Evolutionary conservation across 30 jellyfish, hydroid and myxozoan species (phyloP), one percentile per base, ranked within the genome.

Genomic region (Hydractinia echinata): DNA sequence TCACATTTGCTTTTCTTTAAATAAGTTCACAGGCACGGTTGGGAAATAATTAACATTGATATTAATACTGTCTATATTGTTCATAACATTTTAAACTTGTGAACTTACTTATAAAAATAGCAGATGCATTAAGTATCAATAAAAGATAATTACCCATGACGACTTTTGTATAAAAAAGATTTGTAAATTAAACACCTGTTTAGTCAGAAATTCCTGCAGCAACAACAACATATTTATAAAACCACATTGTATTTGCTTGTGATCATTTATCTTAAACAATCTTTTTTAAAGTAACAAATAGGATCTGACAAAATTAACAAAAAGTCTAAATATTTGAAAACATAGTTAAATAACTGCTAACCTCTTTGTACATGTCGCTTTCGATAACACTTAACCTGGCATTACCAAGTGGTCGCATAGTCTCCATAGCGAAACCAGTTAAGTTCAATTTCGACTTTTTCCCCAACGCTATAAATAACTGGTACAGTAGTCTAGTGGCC

Each of bases 391-490:
- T 87, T 82, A 93, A 88, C 71, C 83, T 88, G 21, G 96, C 96
- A 49, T 95, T 95, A 7, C 95, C 99, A 48, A 85, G 62, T 9
- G 99, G 95, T 76, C 99, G 79, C 96, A 93, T 87, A 1, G 99
- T 88, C 70, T 87, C 99, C 99, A 93, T 93, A 9, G 96, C 96
- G 61, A 87, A 95, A 71, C 95, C 95, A 50, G 95, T 93, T 48
- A 87, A 71, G 52, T 87, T 87, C 84, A 55, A 76, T 79, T 81
- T 93, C 4, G 95, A 70, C 60, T 85, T 87, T 14, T 85, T 86
- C 16, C 95, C 96, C 55, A 93, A 72, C 4, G 96, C 93, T 67
- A 93, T 87, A 76, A 87, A 93, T 62, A 93, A 72, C 62, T 93
- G 96, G 82, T 87, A 93, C 67, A 93, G 69, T 51, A 93, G 88